phyloP scores from a whole-genome alignment of 1,140 invertebrate species.

The Psilanteris sp. region DNA sequence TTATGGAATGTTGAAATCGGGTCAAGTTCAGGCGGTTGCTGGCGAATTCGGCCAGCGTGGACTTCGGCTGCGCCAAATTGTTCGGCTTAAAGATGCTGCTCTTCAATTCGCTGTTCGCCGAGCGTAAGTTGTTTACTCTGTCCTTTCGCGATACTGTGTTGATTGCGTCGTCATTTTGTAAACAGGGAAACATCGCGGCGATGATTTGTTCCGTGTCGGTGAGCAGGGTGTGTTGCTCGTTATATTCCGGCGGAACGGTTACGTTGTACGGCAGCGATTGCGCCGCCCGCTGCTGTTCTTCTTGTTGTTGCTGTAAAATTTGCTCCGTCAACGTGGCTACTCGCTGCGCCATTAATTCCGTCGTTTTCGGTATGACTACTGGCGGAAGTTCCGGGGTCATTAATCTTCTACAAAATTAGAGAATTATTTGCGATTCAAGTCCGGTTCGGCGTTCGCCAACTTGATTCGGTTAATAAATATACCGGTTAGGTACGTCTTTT shows the following conservation, averaged over 20 bases:
- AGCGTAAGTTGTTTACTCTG: neutral
- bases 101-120: neutral
- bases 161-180: slow-evolving; percentile 16
- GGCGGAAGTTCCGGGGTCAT: slow-evolving; percentile 95
- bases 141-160: neutral
- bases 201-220: slow-evolving; percentile 33
- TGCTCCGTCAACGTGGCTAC: slow-evolving; percentile 72
- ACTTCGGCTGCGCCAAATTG: too few relatives aligned
- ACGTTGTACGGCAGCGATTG: slow-evolving; percentile 19
- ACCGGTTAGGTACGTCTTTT: too few relatives aligned
- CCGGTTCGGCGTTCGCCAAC: too few relatives aligned
- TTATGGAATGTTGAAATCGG: too few relatives aligned
- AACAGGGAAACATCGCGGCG: slow-evolving; percentile 22
- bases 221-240: slow-evolving; percentile 15
- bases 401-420: slow-evolving; percentile 82
- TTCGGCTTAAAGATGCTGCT: neutral
- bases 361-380: slow-evolving; percentile 95
- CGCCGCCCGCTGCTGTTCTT: slow-evolving; percentile 4
- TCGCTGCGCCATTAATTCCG: slow-evolving; percentile 93
- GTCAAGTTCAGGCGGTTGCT: neutral
- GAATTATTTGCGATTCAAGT: too few relatives aligned
- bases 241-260: slow-evolving; percentile 19
- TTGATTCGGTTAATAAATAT: too few relatives aligned
- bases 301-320: slow-evolving; percentile 12
- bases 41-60: too few relatives aligned